A percentile compares a stretch with the other conserved stretches of the same genome.
Conservation (phyloP, 1,140 invertebrate species). For the honey bee (Apis mellifera) region DNA sequence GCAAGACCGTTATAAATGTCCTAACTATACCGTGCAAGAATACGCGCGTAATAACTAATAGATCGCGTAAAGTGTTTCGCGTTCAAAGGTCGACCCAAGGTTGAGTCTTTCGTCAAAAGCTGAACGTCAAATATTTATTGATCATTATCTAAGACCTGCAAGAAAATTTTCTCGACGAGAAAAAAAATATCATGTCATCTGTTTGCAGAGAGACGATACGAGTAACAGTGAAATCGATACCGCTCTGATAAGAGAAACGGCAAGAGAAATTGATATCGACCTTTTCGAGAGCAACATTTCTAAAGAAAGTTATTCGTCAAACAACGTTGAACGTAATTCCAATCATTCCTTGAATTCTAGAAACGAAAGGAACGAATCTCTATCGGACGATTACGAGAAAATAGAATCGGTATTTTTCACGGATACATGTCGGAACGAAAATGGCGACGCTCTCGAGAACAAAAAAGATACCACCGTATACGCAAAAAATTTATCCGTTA, state of each 20-base stretch:
- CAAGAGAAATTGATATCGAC: background rate
- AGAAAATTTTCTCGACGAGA: background rate
- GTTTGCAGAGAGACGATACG: background rate
- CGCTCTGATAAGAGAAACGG: background rate
- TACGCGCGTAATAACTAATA: background rate
- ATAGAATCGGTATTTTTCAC: constrained; percentile 15
- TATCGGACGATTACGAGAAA: constrained; percentile 48
- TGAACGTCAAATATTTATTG: background rate
- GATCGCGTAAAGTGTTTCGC: constrained; percentile 1
- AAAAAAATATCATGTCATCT: background rate
- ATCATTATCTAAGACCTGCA: background rate
- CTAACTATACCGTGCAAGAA: background rate
- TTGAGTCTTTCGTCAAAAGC: background rate
- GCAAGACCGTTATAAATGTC: constrained; percentile 24
- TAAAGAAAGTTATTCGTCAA: too few species aligned
- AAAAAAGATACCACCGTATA: too few species aligned
- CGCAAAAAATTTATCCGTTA: background rate
- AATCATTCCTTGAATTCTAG: too few species aligned
- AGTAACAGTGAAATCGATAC: constrained; percentile 6
- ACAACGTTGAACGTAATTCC: background rate
- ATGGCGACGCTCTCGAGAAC: background rate
- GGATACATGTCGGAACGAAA: background rate
- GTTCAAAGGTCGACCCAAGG: background rate
- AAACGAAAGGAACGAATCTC: background rate
- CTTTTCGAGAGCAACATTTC: background rate